A percentile compares a stretch with the other conserved stretches of the same genome.
These are phyloP conservation scores for Pseudanteris insignis DNA, from an alignment of 2,888 invertebrate species.

Conservation along the genomic window DNA sequence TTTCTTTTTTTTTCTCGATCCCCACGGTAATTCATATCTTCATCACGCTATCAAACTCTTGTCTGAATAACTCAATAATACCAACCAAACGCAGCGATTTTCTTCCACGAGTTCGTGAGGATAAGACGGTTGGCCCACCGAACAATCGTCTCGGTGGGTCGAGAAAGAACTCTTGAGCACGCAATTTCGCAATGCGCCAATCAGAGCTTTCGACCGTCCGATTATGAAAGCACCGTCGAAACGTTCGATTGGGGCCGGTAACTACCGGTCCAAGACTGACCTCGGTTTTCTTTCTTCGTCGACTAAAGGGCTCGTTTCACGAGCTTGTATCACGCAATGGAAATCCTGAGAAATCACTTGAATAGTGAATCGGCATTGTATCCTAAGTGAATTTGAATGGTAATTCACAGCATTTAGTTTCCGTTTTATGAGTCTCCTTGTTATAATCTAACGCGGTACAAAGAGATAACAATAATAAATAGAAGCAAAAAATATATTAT, in stretches of 20 bases:
- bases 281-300: constrained; percentile 7
- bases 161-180: constrained; percentile 34
- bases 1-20: no score
- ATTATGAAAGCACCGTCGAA: constrained; percentile 29
- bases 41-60: constrained; percentile 14
- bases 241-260: constrained; percentile 28
- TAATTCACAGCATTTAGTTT: no score
- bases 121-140: constrained; percentile 6
- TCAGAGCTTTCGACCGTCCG: constrained; percentile 15
- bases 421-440: no score
- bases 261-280: constrained; percentile 9
- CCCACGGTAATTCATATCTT: constrained; percentile 13
- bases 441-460: no score
- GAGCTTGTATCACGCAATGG: constrained; percentile 31
- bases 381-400: no score
- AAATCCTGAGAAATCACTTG: constrained; percentile 11
- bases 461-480: no score
- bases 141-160: constrained; percentile 9
- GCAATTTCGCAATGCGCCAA: constrained; percentile 39
- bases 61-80: constrained; percentile 33
- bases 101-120: constrained; percentile 10
- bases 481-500: no score
- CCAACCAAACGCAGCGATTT: constrained; percentile 17
- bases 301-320: constrained; percentile 18
- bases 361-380: no score